phyloP scores from a whole-genome alignment of 1,140 invertebrate species.

The Diorhabda elongata region DNA sequence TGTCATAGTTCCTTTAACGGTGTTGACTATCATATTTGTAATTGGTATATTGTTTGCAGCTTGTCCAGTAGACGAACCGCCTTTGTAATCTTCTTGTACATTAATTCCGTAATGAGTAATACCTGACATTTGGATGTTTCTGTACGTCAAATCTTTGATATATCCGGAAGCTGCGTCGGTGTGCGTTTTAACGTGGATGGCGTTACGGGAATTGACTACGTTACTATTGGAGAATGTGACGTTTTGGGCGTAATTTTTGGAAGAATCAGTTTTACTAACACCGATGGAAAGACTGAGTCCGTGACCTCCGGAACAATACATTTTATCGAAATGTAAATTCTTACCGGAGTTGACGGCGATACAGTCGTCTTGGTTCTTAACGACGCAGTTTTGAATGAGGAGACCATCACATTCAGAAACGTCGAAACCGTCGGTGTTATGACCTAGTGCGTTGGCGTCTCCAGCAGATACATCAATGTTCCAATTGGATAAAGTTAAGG shows the following conservation, averaged over 20 bases:
- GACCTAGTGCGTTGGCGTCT: slow-evolving; percentile 15
- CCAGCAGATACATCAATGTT: slow-evolving; percentile 26
- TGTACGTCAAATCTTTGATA: slow-evolving; percentile 22
- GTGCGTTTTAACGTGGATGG: slow-evolving; percentile 28
- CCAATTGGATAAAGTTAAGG: slow-evolving; percentile 13
- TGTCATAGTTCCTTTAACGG: slow-evolving; percentile 21
- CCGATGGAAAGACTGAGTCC: slow-evolving; percentile 27
- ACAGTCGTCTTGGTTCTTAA: slow-evolving; percentile 29
- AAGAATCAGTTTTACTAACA: slow-evolving; percentile 11
- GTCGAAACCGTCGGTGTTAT: slow-evolving; percentile 29
- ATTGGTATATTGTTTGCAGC: slow-evolving; percentile 26
- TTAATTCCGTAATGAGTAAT: slow-evolving; percentile 26
- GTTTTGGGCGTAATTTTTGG: slow-evolving; percentile 21
- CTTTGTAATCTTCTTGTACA: slow-evolving; percentile 26
- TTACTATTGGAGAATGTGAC: slow-evolving; percentile 19
- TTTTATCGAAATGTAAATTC: slow-evolving; percentile 17
- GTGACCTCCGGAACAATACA: slow-evolving; percentile 25
- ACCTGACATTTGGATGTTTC: slow-evolving; percentile 24
- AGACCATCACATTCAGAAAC: slow-evolving; percentile 16
- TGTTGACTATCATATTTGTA: slow-evolving; percentile 14
- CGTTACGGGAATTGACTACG: slow-evolving; percentile 23
- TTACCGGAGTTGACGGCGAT: slow-evolving; percentile 24
- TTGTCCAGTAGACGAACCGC: slow-evolving; percentile 21
- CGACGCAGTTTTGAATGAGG: slow-evolving; percentile 16
- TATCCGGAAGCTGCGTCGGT: slow-evolving; percentile 22